Evolutionary conservation across 2,888 invertebrate species (phyloP), one percentile per base, ranked within the genome.

Genomic region (Coleophora deauratella): DNA sequence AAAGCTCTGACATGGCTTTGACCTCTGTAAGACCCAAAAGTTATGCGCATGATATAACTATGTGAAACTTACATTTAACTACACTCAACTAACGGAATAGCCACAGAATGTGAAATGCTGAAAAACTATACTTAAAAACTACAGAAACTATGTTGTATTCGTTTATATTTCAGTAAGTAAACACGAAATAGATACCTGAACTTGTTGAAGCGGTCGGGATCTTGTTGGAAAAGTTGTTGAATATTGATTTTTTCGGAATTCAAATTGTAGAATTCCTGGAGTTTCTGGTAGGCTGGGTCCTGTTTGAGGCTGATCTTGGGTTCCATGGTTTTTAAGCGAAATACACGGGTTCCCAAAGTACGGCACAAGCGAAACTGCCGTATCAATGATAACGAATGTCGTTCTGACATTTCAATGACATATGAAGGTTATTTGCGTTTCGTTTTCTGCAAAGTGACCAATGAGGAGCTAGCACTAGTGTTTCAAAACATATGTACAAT

Each of bases 201-300:
- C 74, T 95, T 96, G 38, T 93, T 86, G 67, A 98, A 98, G 45
- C 99, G 90, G 27, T 90, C 82, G 0, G 92, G 80, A 75, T 98
- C 95, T 55, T 91, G 84, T 50, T 90, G 87, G 68, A 99, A 98
- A 56, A 98, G 80, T 49, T 95, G 88, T 50, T 89, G 88, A 61
- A 99, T 95, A 60, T 94, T 92, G 34, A 98, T 87, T 57, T 91
- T 91, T 21, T 89, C 85, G 10, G 91, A 93, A 64, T 92, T 90
- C 8, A 82, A 76, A 52, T 92, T 84, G 69, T 90, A 96, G 72
- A 91, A 92, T 44, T 91, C 88, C 62, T 93, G 89, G 34, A 98
- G 80, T 72, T 93, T 91, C 60, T 90, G 88, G 87, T 89, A 98
- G 10, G 90, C 88, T 12, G 91, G 79, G 59, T 95, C 94, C 47